Conservation (phyloP, 2,888 invertebrate species). For the Zaprionus bogoriensis region DNA sequence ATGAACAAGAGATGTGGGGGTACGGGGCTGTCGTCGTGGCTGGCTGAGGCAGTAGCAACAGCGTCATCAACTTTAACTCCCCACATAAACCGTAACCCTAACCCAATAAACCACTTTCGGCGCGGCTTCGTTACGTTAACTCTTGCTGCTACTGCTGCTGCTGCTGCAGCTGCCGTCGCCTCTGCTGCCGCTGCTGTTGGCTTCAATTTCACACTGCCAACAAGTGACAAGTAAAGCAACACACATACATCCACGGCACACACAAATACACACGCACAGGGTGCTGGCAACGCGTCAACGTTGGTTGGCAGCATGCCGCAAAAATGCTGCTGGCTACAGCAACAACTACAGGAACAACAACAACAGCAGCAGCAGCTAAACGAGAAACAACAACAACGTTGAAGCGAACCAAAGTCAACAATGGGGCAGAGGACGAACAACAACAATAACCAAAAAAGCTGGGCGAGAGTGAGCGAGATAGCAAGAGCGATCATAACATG, state of each 20-base stretch:
- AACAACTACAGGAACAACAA: constrained; percentile 27
- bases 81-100: constrained; percentile 19
- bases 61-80: constrained; percentile 12
- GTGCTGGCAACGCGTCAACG: constrained; percentile 60
- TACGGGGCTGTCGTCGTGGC: too few relatives aligned
- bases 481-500: constrained; percentile 44
- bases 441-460: constrained; percentile 28
- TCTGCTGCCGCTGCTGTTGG: constrained; percentile 42
- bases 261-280: constrained; percentile 5
- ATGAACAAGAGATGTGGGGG: too few relatives aligned
- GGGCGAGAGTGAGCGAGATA: neutral
- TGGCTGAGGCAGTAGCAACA: neutral
- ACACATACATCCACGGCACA: constrained; percentile 4
- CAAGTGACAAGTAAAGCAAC: constrained; percentile 64
- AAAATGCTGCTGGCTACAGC: constrained; percentile 51
- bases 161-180: neutral
- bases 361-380: neutral
- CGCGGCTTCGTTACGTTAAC: constrained; percentile 31
- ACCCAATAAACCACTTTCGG: constrained; percentile 65
- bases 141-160: constrained; percentile 24
- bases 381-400: too few relatives aligned
- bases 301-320: constrained; percentile 70
- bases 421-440: constrained; percentile 38
- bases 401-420: constrained; percentile 48
- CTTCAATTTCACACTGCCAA: constrained; percentile 71